These are phyloP conservation scores for Vidua chalybeata DNA, from an alignment of 2,113 vertebrate species.

Conservation along the genomic window DNA sequence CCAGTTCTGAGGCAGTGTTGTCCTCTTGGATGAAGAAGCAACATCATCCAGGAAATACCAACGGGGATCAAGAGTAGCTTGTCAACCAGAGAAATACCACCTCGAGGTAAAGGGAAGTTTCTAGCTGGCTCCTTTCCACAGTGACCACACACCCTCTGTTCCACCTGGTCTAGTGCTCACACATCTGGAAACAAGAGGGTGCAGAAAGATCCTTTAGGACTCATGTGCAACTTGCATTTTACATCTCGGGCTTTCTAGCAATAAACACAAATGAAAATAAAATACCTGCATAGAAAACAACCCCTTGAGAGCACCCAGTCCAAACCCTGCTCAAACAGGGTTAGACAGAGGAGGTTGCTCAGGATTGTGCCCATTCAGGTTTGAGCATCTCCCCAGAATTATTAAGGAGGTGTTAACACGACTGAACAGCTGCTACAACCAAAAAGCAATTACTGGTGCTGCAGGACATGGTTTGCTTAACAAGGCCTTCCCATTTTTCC, in stretches of 20 bases:
- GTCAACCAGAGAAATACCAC: background rate
- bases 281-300: background rate
- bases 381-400: background rate
- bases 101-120: background rate
- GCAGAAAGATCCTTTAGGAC: background rate
- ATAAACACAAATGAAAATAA: background rate
- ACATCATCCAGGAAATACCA: background rate
- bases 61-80: background rate
- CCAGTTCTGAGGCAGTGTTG: background rate
- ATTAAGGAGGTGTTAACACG: rapidly evolving
- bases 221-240: background rate
- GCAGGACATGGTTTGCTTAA: background rate
- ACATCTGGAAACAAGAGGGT: background rate
- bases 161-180: background rate
- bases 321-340: background rate
- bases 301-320: background rate
- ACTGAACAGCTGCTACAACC: background rate
- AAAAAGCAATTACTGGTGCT: background rate
- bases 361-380: background rate
- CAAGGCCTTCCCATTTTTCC: background rate
- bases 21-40: background rate
- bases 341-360: background rate
- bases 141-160: background rate
- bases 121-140: background rate
- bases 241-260: background rate